Evolutionary conservation across 2,113 vertebrate genomes (phyloP).

Genomic region (Barnardius zonarius): DNA sequence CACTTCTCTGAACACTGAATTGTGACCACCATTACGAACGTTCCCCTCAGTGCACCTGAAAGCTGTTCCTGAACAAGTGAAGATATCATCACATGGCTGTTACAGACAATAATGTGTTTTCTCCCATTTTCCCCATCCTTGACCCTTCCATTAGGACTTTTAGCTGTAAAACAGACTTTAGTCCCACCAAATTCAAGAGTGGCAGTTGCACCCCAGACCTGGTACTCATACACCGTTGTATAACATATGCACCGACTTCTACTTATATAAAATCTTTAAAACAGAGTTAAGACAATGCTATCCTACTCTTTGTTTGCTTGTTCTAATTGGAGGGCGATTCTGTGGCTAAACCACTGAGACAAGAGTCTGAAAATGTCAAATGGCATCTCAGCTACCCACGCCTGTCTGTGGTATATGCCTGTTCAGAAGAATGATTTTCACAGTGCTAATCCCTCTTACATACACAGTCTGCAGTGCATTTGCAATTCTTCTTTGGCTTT

Average conservation of each 20-base stretch:
- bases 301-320: neutral
- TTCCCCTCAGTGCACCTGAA: neutral
- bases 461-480: slow-evolving; percentile 37
- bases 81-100: neutral
- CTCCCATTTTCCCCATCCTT: neutral
- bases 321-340: neutral
- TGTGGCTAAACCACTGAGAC: neutral
- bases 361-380: neutral
- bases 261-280: neutral
- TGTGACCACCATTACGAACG: accelerated
- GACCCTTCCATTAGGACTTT: neutral
- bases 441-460: neutral
- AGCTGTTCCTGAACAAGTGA: neutral
- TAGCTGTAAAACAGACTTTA: neutral
- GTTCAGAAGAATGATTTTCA: neutral
- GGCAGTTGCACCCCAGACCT: neutral
- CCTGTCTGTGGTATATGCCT: neutral
- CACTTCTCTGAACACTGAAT: neutral
- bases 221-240: accelerated
- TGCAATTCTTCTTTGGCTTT: slow-evolving; percentile 5
- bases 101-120: neutral
- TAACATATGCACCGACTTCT: neutral
- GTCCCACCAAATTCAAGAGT: neutral
- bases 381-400: accelerated
- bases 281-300: neutral